Conservation (phyloP, 2,888 invertebrate genomes). For the Polydrusus tereticollis region DNA sequence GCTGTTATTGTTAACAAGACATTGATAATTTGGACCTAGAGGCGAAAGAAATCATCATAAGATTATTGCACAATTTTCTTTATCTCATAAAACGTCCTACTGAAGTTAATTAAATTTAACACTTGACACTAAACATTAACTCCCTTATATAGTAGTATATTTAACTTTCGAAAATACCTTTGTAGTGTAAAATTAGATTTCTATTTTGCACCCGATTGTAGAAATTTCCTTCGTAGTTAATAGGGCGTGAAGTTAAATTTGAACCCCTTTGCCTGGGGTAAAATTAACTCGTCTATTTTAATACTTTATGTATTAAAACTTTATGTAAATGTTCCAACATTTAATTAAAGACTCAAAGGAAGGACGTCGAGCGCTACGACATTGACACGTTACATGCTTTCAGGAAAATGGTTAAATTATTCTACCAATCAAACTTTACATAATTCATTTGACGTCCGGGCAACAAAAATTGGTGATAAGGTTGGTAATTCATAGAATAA, state of each 20-base stretch:
- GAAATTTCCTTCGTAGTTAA: not conserved
- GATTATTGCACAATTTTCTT: no score
- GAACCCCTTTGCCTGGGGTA: not conserved
- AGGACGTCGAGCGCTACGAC: not conserved
- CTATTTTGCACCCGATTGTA: not conserved
- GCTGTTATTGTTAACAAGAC: no score
- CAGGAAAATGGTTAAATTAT: not conserved
- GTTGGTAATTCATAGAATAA: no score
- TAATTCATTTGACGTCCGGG: not conserved
- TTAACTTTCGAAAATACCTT: not conserved
- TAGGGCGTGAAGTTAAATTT: not conserved
- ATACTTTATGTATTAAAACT: conserved; percentile 1
- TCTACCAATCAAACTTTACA: not conserved
- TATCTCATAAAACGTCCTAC: no score
- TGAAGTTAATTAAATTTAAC: not conserved
- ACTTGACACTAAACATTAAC: not conserved
- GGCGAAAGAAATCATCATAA: no score
- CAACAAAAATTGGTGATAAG: no score
- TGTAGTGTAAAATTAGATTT: not conserved
- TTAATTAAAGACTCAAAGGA: not conserved
- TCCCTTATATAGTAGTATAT: not conserved
- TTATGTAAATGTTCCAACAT: not conserved
- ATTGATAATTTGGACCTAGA: no score
- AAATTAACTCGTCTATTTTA: conserved; percentile 1
- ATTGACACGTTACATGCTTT: not conserved